Evolutionary conservation across 1,140 invertebrate species (phyloP), one percentile per base, ranked within the genome.

Genomic region (Sitobion miscanthi): DNA sequence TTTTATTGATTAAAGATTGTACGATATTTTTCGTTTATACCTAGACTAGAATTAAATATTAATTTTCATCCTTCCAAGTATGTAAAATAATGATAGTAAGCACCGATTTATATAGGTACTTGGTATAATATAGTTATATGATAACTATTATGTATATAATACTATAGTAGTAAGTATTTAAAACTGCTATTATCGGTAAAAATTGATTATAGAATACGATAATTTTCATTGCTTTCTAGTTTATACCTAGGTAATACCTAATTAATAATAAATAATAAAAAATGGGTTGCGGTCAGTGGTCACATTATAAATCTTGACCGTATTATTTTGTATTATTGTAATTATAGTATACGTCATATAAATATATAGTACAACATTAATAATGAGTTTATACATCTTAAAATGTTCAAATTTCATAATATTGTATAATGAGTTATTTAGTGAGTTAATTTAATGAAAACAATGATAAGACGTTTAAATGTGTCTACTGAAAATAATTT

Each of bases 221-320:
- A 1, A n/a, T n/a, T 77, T 77, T 17, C n/a, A 35, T 77, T n/a
- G 6, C n/a, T n/a, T 69, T 69, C 62, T 69, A n/a, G 30, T 69
- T n/a, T n/a, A 69, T n/a, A 69, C 42, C 42, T 42, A 42, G 2
- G 42, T 42, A 42, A 42, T 42, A 42, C 42, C 17, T n/a, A n/a
- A 77, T 77, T 69, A n/a, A 69, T n/a, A n/a, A n/a, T 77, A n/a
- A 77, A 77, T 77, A n/a, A n/a, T 77, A 77, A n/a, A 77, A 17
- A 77, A 5, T 77, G n/a, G 0, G 4, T 77, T n/a, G 30, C 30
- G 14, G 30, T n/a, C 5, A 69, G 30, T n/a, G 62, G 62, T 17
- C 1, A n/a, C n/a, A n/a, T 38, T 38, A 38, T 17, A 77, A n/a
- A 35, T 77, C 14, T 4, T 77, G n/a, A 77, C 0, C 4, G 14